Conservation (phyloP, 2,113 vertebrate genomes). For the Myotis yumanensis region DNA sequence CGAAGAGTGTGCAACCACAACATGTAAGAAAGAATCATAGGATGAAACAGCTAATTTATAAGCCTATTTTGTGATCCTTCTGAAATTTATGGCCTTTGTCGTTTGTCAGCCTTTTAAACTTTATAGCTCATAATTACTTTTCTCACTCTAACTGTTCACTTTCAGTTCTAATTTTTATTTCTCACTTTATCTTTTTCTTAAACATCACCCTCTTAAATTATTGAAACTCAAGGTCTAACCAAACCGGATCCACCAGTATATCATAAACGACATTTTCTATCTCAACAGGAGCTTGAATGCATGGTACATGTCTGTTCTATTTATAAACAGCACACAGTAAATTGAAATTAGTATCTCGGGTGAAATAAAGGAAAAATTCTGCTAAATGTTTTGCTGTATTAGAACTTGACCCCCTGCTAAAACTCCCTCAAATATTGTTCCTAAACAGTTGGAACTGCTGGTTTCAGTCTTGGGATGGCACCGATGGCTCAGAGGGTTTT, state of each 20-base stretch:
- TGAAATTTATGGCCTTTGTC: neutral
- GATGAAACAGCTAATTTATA: neutral
- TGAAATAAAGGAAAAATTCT: conserved; percentile 60
- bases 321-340: conserved; percentile 61
- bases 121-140: neutral
- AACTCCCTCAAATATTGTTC: conserved; percentile 70
- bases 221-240: neutral
- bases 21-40: neutral
- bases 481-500: conserved; percentile 69
- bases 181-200: conserved; percentile 37
- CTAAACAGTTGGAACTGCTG: conserved; percentile 44
- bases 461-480: conserved; percentile 66
- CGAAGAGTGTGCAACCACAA: neutral
- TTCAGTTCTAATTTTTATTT: conserved; percentile 29
- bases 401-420: conserved; percentile 65
- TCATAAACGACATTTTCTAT: neutral
- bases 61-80: neutral
- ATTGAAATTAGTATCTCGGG: conserved; percentile 52
- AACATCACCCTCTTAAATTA: neutral
- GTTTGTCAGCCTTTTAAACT: conserved; percentile 4
- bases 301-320: neutral
- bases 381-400: conserved; percentile 63
- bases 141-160: neutral
- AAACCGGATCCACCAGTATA: neutral
- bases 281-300: neutral